Percentiles rank a stretch among this genome's conserved stretches.
Evolutionary conservation across 2,797 vertebrate genomes (phyloP).

Genomic region (Gadopsis bispinosus): DNA sequence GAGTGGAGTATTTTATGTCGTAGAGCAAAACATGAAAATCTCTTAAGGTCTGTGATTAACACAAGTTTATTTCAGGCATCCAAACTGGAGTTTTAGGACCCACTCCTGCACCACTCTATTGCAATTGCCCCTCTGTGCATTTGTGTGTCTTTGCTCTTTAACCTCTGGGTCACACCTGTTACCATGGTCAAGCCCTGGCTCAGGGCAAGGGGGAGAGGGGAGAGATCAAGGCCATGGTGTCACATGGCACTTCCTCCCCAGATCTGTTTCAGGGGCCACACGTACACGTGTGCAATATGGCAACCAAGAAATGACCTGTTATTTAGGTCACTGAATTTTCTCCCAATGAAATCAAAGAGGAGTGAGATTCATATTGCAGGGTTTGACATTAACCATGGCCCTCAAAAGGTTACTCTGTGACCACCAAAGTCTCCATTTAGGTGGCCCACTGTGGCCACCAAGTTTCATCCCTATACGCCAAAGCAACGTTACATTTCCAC

Average conservation of each 20-base stretch:
- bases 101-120: not conserved
- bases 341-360: not conserved
- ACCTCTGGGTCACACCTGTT: slow-evolving; percentile 82
- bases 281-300: slow-evolving; percentile 19
- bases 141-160: slow-evolving; percentile 38
- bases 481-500: no score
- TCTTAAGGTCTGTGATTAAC: no score
- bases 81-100: no score
- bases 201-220: slow-evolving; percentile 42
- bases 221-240: slow-evolving; percentile 63
- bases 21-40: no score
- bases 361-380: not conserved
- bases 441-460: no score
- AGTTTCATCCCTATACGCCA: no score
- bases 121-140: not conserved
- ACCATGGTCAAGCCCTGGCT: slow-evolving; percentile 59
- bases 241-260: slow-evolving; percentile 68
- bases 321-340: slow-evolving; percentile 29
- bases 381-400: no score
- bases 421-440: no score
- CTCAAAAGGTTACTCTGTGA: no score
- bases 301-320: slow-evolving; percentile 21
- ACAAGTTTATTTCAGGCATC: no score
- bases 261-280: slow-evolving; percentile 40
- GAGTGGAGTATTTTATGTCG: no score